phyloP scores from a whole-genome alignment of 1,140 invertebrate genomes.

The Lutraria rhynchaena region DNA sequence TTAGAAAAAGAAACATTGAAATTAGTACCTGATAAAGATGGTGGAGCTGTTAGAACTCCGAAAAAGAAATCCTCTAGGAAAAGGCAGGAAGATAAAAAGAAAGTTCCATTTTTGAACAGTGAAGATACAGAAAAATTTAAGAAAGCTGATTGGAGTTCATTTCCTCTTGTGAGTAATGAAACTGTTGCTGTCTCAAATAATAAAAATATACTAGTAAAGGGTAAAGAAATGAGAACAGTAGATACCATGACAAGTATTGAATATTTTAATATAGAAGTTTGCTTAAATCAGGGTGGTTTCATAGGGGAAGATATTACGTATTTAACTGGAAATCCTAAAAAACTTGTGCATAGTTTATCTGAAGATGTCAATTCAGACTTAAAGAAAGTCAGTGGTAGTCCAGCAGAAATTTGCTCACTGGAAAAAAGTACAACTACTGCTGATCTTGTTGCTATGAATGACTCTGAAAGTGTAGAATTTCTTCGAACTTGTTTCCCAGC shows the following conservation, averaged over 20 bases:
- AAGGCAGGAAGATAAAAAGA: slow-evolving; percentile 22
- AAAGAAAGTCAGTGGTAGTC: not conserved
- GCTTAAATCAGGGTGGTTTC: slow-evolving; percentile 33
- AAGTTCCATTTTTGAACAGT: slow-evolving; percentile 31
- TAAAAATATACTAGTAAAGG: not conserved
- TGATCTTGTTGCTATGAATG: slow-evolving; percentile 5
- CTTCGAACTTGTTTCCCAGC: slow-evolving; percentile 40
- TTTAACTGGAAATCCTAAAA: slow-evolving; percentile 44
- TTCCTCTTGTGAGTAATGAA: slow-evolving; percentile 13
- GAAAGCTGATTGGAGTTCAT: slow-evolving; percentile 22
- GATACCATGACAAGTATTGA: slow-evolving; percentile 23
- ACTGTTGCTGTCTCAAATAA: not conserved
- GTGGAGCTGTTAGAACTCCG: not conserved
- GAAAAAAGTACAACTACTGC: slow-evolving; percentile 48
- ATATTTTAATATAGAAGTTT: slow-evolving; percentile 12
- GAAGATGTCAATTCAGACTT: not conserved
- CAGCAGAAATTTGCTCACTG: not conserved
- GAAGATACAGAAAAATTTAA: slow-evolving; percentile 39
- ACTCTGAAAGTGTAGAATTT: slow-evolving; percentile 38
- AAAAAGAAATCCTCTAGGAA: slow-evolving; percentile 21
- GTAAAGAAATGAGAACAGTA: slow-evolving; percentile 1
- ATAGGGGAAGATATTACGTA: slow-evolving; percentile 34
- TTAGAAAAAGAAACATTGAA: no score
- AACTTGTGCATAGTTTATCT: not conserved
- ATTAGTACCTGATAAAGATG: no score